Percentiles rank a stretch among this genome's conserved stretches.
Conservation (phyloP, 2,113 vertebrate species). For the Axis porcinus region DNA sequence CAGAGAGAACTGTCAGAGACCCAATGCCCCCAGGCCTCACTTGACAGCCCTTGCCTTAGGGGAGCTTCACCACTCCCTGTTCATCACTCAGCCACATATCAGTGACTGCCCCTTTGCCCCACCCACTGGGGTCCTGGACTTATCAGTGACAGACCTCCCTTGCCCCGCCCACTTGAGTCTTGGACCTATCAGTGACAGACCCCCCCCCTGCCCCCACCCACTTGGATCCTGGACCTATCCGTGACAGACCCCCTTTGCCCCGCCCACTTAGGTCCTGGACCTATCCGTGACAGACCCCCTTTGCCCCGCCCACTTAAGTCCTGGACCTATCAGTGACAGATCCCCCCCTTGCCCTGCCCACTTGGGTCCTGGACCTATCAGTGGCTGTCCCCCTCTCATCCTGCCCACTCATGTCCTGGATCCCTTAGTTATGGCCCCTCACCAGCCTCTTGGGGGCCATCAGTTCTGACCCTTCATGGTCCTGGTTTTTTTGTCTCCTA, state of each 20-base stretch:
- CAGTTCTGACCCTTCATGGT: accelerated
- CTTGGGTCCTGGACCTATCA: neutral
- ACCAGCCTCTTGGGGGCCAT: accelerated
- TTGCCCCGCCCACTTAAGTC: accelerated
- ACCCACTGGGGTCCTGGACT: neutral
- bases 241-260: neutral
- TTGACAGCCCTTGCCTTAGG: neutral
- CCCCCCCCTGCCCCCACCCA: accelerated
- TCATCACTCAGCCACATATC: neutral
- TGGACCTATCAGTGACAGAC: neutral
- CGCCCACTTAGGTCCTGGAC: accelerated
- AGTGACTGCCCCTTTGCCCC: neutral
- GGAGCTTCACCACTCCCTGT: neutral
- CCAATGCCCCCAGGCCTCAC: neutral
- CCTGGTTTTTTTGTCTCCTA: neutral
- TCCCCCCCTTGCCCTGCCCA: accelerated
- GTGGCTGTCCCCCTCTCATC: neutral
- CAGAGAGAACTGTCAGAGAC: neutral
- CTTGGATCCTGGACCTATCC: neutral
- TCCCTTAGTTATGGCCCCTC: neutral
- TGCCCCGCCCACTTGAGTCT: accelerated
- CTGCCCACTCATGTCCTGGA: neutral
- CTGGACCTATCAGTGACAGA: neutral
- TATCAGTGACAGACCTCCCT: neutral
- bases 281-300: neutral